A percentile compares a stretch with the other conserved stretches of the same genome.
phyloP scores from a whole-genome alignment of 2,113 vertebrate genomes.

The Phyllostomus discolor region DNA sequence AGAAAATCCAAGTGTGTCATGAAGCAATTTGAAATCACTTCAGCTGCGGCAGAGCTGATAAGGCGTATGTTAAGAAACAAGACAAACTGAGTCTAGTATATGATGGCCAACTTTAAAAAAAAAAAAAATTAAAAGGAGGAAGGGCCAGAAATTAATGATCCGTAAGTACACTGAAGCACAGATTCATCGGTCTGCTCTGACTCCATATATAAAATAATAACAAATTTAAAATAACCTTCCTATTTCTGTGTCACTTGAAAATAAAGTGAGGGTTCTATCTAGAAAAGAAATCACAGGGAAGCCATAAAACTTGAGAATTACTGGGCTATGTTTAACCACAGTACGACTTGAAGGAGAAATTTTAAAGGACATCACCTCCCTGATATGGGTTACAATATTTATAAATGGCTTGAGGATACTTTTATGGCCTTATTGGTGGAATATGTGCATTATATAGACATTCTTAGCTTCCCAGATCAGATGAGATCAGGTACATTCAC shows the following conservation, averaged over 20 bases:
- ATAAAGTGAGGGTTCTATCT: neutral
- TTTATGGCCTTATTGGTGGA: neutral
- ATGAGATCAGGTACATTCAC: no score
- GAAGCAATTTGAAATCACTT: constrained; percentile 65
- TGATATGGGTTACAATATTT: neutral
- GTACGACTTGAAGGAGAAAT: neutral
- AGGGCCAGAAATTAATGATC: neutral
- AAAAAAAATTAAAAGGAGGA: neutral
- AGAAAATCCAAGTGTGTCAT: constrained; percentile 65
- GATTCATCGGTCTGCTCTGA: neutral
- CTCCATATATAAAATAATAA: neutral
- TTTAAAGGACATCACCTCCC: neutral
- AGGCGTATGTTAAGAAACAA: constrained; percentile 2
- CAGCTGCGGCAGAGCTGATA: constrained; percentile 77
- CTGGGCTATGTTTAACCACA: neutral
- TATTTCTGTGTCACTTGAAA: constrained; percentile 1
- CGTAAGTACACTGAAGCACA: neutral
- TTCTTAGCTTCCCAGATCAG: neutral
- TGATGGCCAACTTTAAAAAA: neutral
- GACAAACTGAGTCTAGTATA: neutral
- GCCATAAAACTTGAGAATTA: neutral
- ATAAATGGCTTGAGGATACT: neutral
- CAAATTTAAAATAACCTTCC: neutral
- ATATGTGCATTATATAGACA: neutral
- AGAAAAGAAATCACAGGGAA: neutral